Conservation (phyloP, 1,140 invertebrate species). For the Drosophila yakuba region DNA sequence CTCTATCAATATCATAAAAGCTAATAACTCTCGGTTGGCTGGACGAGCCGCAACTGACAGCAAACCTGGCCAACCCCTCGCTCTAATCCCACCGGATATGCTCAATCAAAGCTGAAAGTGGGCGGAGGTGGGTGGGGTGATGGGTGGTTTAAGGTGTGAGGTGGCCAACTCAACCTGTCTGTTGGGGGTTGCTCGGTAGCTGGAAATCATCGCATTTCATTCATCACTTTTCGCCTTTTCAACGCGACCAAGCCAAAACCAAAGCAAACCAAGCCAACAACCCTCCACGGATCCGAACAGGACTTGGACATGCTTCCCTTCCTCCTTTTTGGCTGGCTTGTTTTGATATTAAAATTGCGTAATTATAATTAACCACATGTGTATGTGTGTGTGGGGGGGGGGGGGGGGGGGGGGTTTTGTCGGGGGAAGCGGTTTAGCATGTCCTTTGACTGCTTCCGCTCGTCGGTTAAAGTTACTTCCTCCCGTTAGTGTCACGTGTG, state of each 20-base stretch:
- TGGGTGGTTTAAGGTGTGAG: conserved; percentile 19
- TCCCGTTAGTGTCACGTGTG: conserved; percentile 48
- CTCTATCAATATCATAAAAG: conserved; percentile 84
- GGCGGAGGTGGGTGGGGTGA: conserved; percentile 38
- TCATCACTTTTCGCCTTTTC: conserved; percentile 83
- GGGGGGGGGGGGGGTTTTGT: conserved; percentile 15
- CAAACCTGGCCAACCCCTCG: conserved; percentile 63
- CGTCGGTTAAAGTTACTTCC: conserved; percentile 51
- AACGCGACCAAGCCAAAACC: conserved; percentile 26
- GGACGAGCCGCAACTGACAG: conserved; percentile 45
- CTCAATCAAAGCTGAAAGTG: conserved; percentile 84
- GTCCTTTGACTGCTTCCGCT: conserved; percentile 68
- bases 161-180: conserved; percentile 56
- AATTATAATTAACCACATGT: conserved; percentile 85
- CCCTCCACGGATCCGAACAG: conserved; percentile 48
- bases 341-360: conserved; percentile 84
- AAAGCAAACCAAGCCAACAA: conserved; percentile 27
- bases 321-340: conserved; percentile 41
- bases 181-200: conserved; percentile 52
- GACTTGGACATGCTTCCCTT: conserved; percentile 53
- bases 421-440: conserved; percentile 57
- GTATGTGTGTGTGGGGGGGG: conserved; percentile 44
- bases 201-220: conserved; percentile 84
- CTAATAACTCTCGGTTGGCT: conserved; percentile 84
- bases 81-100: conserved; percentile 84